Conservation (phyloP, 1,140 invertebrate species). For the Orchestia grillus region DNA sequence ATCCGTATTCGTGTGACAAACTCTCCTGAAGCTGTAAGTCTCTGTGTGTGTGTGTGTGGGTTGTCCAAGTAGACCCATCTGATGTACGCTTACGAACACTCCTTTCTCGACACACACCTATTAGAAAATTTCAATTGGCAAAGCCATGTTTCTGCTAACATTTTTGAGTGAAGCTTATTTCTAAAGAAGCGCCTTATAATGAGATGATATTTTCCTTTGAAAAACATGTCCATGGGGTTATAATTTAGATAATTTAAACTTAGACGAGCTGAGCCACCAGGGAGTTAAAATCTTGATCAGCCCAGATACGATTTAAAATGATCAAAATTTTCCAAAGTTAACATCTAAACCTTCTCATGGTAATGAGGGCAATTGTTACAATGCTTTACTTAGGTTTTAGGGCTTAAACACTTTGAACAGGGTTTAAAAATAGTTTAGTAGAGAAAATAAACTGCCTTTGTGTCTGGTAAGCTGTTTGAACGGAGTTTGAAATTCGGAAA, state of each 20-base stretch:
- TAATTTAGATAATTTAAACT: neutral
- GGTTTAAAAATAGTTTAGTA: no score
- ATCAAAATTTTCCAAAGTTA: no score
- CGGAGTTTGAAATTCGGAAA: no score
- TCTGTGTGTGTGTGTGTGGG: neutral
- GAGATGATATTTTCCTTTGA: neutral
- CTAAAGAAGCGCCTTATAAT: neutral
- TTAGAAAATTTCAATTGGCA: neutral
- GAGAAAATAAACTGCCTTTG: no score
- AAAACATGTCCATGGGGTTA: neutral
- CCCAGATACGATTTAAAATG: no score
- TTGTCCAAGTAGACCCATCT: neutral
- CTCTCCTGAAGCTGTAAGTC: neutral
- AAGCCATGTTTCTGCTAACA: neutral
- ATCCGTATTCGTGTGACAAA: neutral
- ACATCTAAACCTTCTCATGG: no score
- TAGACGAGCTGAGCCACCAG: neutral
- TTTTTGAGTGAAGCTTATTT: neutral
- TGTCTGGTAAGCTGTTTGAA: no score
- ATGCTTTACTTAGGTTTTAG: no score
- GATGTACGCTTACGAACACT: neutral
- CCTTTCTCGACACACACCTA: neutral
- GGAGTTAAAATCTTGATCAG: neutral
- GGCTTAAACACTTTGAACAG: no score
- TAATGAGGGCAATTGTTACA: no score